Percentiles rank a stretch among this genome's conserved stretches.
Evolutionary conservation across 2,797 vertebrate species (phyloP).

Genomic region (Liasis olivaceus): DNA sequence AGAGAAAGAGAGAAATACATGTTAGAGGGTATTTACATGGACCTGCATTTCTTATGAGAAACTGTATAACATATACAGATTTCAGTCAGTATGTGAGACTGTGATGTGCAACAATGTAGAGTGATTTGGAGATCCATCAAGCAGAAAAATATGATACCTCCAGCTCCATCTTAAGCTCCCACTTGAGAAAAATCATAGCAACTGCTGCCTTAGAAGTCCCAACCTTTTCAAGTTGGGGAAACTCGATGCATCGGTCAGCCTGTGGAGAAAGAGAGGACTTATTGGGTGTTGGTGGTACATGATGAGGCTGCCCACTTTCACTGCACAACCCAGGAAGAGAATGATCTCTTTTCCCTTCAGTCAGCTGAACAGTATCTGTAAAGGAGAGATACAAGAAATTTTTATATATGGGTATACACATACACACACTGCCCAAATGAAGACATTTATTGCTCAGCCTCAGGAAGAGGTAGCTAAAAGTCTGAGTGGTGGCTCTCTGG

Average conservation of each 20-base stretch:
- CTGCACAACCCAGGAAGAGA: not conserved
- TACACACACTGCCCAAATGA: not conserved
- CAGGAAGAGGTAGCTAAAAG: not conserved
- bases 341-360: not conserved
- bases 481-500: not conserved
- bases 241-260: not conserved
- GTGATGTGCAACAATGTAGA: not conserved
- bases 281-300: not conserved
- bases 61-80: not conserved
- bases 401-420: not conserved
- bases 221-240: not conserved
- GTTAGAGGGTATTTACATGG: not conserved
- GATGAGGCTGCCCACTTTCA: not conserved
- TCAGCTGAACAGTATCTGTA: not conserved
- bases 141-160: not conserved
- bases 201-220: not conserved
- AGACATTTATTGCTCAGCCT: not conserved
- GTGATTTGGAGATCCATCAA: not conserved
- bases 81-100: not conserved
- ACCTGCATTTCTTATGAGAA: not conserved
- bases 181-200: not conserved
- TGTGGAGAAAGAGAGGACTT: not conserved
- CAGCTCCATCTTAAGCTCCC: not conserved
- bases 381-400: not conserved
- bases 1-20: not conserved